Evolutionary conservation across 2,113 vertebrate genomes (phyloP), one percentile per base, ranked within the genome.

Genomic region (Anguilla japonica): DNA sequence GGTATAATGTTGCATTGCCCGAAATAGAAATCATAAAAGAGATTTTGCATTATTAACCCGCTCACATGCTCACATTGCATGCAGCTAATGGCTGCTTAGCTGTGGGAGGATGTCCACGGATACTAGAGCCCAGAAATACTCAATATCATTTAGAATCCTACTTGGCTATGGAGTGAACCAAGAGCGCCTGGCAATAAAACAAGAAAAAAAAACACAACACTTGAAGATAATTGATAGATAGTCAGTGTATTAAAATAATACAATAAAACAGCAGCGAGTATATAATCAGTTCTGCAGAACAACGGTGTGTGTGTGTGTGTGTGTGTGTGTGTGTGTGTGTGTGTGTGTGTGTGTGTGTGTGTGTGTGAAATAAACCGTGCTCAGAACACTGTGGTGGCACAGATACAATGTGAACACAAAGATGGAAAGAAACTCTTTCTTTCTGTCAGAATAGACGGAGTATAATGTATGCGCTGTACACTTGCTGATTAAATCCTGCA

Each of bases 1-100:
- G 34, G 84, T 79, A 82, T 81, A 78, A 85, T 88, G 84, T 50
- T 18, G 29, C 22, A 57, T 34, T 6, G 60, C 63, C 75, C 14
- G 63, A 85, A 87, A 89, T 90, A 91, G 89, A 89, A 87, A 26
- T 75, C 81, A 81, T 67, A 88, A 82, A 43, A 89, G 88, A 87
- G 81, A 83, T 75, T 67, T 46, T 86, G 85, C 84, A 90, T 89
- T 89, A 88, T 90, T 90, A 87, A 90, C 88, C 41, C 40, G 82
- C 85, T 75, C 40, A 71, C 85, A 86, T 53, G 43, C 41, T 67
- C n/a, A n/a, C n/a, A n/a, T n/a, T 71, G 78, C 40, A n/a, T 34
- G 83, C 41, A 80, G 86, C 84, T 85, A 85, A 85, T 87, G 60
- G 80, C 82, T 67, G 41, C 60, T 84, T 67, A 41, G 56, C 41